Percentiles rank a stretch among this genome's conserved stretches.
phyloP scores from a whole-genome alignment of 2,113 vertebrate genomes.

The Sorex araneus region DNA sequence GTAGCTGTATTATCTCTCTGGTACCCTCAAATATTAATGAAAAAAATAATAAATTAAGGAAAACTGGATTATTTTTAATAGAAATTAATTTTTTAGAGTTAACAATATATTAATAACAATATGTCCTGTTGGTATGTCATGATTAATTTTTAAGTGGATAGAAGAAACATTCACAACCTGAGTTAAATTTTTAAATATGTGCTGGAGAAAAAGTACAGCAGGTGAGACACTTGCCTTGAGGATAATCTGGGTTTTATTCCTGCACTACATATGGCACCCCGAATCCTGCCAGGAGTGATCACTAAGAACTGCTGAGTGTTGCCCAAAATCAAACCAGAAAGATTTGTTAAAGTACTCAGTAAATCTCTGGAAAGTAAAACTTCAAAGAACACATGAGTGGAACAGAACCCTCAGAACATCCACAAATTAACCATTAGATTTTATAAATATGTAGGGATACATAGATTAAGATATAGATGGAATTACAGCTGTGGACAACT shows the following conservation, averaged over 20 bases:
- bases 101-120: conserved; percentile 20
- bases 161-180: conserved; percentile 3
- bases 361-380: conserved; percentile 35
- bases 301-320: no score
- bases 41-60: no score
- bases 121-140: conserved; percentile 4
- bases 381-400: neutral
- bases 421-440: neutral
- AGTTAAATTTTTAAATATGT: neutral
- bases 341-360: conserved; percentile 24
- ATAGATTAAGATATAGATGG: conserved; percentile 39
- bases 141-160: conserved; percentile 28
- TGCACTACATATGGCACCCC: no score
- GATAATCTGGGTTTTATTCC: no score
- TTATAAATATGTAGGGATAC: conserved; percentile 4
- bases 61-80: conserved; percentile 43
- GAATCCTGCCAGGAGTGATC: no score
- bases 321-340: no score
- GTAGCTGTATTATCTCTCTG: neutral
- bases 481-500: conserved; percentile 47
- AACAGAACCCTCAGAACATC: neutral
- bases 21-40: no score
- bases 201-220: no score
- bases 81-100: conserved; percentile 51
- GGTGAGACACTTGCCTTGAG: no score